Conservation (phyloP, 1,140 invertebrate genomes). For the Micrasema longulum region DNA sequence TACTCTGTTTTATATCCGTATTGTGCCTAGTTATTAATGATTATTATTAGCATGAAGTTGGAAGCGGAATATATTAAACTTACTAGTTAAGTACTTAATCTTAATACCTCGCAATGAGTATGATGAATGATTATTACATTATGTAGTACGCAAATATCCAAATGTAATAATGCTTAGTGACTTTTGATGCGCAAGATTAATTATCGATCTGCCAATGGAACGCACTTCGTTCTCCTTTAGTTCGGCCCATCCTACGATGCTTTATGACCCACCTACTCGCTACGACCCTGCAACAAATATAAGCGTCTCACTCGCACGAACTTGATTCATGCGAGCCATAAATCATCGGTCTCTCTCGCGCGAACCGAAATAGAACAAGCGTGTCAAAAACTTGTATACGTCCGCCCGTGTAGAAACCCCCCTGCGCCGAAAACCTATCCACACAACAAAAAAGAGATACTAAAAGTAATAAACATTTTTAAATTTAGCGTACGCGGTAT, state of each 20-base stretch:
- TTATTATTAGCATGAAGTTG: not conserved
- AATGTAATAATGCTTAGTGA: no score
- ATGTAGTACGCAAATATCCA: not conserved
- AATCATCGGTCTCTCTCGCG: conserved; percentile 32
- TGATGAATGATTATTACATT: not conserved
- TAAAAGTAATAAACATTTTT: not conserved
- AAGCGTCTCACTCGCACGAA: conserved; percentile 23
- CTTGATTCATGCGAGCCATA: conserved; percentile 22
- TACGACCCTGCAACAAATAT: conserved; percentile 5
- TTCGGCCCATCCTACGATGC: conserved; percentile 47
- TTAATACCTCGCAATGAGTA: not conserved
- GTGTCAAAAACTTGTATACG: conserved; percentile 44
- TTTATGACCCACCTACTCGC: conserved; percentile 54
- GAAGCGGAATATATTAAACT: not conserved
- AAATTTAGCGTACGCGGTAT: not conserved
- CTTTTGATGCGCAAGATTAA: conserved; percentile 9
- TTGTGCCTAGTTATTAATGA: not conserved
- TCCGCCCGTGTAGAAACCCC: conserved; percentile 32
- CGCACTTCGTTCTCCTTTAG: conserved; percentile 12
- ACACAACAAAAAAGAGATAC: not conserved
- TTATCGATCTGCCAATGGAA: conserved; percentile 26
- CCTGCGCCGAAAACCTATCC: conserved; percentile 24
- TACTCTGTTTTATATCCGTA: not conserved
- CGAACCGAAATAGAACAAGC: conserved; percentile 43
- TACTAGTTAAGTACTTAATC: no score